Evolutionary conservation across 2,113 vertebrate genomes (phyloP).

Genomic region (cat (Felis catus)): DNA sequence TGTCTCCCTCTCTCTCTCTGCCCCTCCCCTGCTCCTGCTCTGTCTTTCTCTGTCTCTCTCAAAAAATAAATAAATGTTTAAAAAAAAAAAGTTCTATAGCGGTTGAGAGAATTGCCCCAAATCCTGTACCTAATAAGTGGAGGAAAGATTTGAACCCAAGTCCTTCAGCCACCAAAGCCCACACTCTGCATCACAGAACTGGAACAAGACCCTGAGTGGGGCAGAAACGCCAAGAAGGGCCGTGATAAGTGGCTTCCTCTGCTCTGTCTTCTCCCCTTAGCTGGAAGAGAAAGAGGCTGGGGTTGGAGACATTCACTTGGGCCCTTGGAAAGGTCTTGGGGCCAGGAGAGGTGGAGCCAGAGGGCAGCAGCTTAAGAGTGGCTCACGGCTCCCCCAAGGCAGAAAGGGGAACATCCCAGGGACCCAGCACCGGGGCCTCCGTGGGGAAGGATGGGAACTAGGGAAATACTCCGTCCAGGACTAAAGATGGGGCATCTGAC

Average conservation of each 20-base stretch:
- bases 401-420: neutral
- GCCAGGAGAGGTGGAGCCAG: neutral
- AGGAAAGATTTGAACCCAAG: neutral
- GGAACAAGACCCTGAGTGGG: no score
- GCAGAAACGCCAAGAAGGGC: neutral
- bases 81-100: neutral
- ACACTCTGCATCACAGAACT: accelerated
- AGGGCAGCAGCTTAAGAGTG: neutral
- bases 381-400: neutral
- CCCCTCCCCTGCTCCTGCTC: no score
- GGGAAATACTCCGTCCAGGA: neutral
- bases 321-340: neutral
- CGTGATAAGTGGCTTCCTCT: accelerated
- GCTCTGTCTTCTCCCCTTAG: neutral
- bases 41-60: no score
- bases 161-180: neutral
- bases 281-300: neutral
- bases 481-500: neutral
- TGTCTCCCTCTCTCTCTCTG: no score
- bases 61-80: no score
- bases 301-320: neutral
- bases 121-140: neutral
- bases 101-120: neutral
- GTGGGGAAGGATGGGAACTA: neutral
- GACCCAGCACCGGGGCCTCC: neutral